phyloP scores from a whole-genome alignment of 2,113 vertebrate species.

The Amphiprion ocellaris region DNA sequence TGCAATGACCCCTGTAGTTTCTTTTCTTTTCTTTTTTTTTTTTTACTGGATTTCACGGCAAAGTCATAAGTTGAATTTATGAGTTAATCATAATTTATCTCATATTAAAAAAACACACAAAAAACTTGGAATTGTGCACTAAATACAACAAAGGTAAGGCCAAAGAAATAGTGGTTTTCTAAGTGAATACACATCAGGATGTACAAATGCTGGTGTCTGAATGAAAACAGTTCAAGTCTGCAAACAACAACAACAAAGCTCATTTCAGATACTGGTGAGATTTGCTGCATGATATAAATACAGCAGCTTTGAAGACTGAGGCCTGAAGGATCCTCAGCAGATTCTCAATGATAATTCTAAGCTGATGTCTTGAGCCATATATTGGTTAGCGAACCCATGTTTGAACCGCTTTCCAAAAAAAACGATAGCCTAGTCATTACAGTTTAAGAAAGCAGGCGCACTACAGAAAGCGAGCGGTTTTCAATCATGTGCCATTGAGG shows the following conservation, averaged over 20 bases:
- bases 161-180: too few relatives aligned
- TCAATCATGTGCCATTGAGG: constrained; percentile 61
- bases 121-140: too few relatives aligned
- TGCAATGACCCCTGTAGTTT: too few relatives aligned
- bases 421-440: constrained; percentile 19
- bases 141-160: too few relatives aligned
- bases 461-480: constrained; percentile 27
- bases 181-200: too few relatives aligned
- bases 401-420: constrained; percentile 3
- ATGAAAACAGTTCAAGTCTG: background rate
- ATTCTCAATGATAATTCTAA: background rate
- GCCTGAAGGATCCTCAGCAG: background rate
- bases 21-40: too few relatives aligned
- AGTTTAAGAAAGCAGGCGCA: constrained; percentile 7
- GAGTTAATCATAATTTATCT: too few relatives aligned
- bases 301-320: background rate
- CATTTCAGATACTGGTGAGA: background rate
- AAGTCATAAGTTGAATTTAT: too few relatives aligned
- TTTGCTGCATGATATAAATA: background rate
- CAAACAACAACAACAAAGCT: background rate
- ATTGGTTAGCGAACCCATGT: background rate
- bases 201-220: too few relatives aligned
- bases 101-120: too few relatives aligned
- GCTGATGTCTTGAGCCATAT: background rate
- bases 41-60: too few relatives aligned